Evolutionary conservation across 2,113 vertebrate genomes (phyloP).

Genomic region (Corythaixoides concolor): DNA sequence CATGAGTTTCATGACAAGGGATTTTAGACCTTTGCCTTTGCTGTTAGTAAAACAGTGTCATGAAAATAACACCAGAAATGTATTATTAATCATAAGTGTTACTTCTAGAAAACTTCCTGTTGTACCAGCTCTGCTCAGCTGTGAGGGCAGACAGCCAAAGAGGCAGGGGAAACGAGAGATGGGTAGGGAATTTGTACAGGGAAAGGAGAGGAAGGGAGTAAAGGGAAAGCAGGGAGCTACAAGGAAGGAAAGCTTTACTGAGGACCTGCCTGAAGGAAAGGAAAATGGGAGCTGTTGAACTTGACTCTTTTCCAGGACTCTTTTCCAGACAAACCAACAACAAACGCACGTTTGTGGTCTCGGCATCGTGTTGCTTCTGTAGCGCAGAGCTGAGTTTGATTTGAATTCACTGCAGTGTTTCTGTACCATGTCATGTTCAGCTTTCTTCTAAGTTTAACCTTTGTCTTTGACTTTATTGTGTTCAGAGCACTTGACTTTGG

Average conservation of each 20-base stretch:
- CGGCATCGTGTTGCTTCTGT: neutral
- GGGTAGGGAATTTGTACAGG: neutral
- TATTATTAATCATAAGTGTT: neutral
- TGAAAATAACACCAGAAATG: conserved; percentile 9
- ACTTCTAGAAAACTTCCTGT: conserved; percentile 2
- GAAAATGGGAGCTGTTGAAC: neutral
- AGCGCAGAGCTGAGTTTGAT: neutral
- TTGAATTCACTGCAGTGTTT: neutral
- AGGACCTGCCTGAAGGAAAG: neutral
- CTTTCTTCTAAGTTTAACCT: neutral
- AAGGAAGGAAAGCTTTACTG: neutral
- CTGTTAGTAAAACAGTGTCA: neutral
- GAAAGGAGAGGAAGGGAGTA: neutral
- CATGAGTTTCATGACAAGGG: neutral
- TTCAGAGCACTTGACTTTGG: neutral
- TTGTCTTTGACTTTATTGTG: neutral
- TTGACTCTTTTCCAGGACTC: neutral
- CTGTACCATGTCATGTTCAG: neutral
- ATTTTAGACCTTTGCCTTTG: neutral
- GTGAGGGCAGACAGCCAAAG: neutral
- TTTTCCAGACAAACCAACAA: neutral
- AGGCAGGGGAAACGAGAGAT: neutral
- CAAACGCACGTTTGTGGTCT: neutral
- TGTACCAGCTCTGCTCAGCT: neutral
- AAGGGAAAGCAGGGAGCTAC: neutral